Evolutionary conservation across 2,888 invertebrate genomes (phyloP).

Genomic region (Invenusta paracnida): DNA sequence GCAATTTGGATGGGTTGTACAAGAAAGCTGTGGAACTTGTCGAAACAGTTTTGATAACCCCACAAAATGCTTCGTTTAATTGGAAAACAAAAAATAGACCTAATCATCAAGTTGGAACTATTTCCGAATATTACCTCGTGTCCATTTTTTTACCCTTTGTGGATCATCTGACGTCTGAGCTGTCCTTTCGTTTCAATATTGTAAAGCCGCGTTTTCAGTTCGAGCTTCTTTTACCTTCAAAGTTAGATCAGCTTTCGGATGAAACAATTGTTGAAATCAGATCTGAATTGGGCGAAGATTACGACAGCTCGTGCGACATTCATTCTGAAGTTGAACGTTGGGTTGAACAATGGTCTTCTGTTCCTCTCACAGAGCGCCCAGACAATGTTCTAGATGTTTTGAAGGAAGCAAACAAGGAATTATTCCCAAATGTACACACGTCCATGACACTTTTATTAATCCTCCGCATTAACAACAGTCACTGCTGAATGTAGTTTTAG

Average conservation of each 20-base stretch:
- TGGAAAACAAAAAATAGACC: constrained; percentile 23
- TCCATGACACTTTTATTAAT: constrained; percentile 16
- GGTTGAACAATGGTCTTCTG: constrained; percentile 7
- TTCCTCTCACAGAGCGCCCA: constrained; percentile 4
- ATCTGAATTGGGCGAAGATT: constrained; percentile 18
- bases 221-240: constrained; percentile 20
- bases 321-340: constrained; percentile 12
- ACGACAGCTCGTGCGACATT: neutral
- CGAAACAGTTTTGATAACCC: neutral
- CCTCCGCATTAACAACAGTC: neutral
- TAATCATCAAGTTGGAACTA: constrained; percentile 22
- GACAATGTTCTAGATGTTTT: constrained; percentile 20
- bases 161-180: constrained; percentile 6
- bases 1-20: constrained; percentile 8
- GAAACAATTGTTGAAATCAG: neutral
- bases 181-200: neutral
- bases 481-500: constrained; percentile 12
- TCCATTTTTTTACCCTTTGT: constrained; percentile 24
- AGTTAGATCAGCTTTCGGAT: constrained; percentile 4
- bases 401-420: constrained; percentile 23
- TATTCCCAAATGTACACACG: constrained; percentile 1
- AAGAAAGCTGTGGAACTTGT: constrained; percentile 17
- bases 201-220: constrained; percentile 3
- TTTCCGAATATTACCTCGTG: neutral
- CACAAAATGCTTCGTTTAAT: neutral